Conservation (phyloP, 2,113 vertebrate species). For the Dascyllus trimaculatus region DNA sequence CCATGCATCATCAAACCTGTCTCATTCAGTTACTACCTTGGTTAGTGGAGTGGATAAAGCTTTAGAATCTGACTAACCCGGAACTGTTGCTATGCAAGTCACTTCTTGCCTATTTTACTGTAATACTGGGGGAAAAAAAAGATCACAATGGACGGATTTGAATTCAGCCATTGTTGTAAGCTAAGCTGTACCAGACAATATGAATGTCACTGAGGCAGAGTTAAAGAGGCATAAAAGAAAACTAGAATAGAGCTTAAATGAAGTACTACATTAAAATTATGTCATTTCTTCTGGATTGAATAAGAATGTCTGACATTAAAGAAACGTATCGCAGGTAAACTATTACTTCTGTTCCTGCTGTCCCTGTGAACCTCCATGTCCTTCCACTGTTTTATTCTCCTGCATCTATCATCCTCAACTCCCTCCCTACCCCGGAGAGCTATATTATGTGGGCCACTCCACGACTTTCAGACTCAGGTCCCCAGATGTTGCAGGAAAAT, state of each 20-base stretch:
- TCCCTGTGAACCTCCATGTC: slow-evolving; percentile 12
- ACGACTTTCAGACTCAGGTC: slow-evolving; percentile 47
- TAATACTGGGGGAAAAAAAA: slow-evolving; percentile 5
- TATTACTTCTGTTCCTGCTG: not conserved
- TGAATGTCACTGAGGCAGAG: slow-evolving; percentile 1
- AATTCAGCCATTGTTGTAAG: slow-evolving; percentile 1
- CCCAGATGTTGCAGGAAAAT: slow-evolving; percentile 62
- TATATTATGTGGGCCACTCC: slow-evolving; percentile 60
- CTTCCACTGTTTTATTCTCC: slow-evolving; percentile 33
- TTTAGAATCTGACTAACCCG: slow-evolving; percentile 30
- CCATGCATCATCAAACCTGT: slow-evolving; percentile 58
- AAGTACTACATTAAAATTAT: not conserved
- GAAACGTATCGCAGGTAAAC: not conserved
- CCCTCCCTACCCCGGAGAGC: slow-evolving; percentile 46
- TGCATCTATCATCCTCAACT: slow-evolving; percentile 40
- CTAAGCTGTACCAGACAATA: not conserved
- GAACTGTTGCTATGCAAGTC: slow-evolving; percentile 25
- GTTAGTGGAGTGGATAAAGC: slow-evolving; percentile 35
- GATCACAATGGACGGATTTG: slow-evolving; percentile 11
- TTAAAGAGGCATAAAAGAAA: slow-evolving; percentile 3
- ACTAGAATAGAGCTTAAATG: slow-evolving; percentile 15
- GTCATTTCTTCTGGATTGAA: slow-evolving; percentile 13
- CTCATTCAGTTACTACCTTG: slow-evolving; percentile 33
- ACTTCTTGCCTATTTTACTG: slow-evolving; percentile 4
- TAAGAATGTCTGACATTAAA: not conserved